Conservation (phyloP, 2,113 vertebrate species). For the Hyaena hyaena region DNA sequence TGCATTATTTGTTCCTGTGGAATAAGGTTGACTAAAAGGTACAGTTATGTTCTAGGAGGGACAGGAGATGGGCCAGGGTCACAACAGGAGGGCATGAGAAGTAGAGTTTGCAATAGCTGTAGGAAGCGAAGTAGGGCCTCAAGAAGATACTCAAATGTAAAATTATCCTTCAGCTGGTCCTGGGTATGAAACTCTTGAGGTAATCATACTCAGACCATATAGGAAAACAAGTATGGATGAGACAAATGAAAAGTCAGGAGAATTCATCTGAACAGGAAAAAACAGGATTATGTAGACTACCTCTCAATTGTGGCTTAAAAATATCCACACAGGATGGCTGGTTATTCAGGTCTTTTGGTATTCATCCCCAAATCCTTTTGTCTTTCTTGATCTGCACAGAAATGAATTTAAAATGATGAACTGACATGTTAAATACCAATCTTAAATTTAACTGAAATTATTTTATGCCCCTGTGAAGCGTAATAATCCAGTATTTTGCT, state of each 20-base stretch:
- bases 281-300: not conserved
- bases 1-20: not conserved
- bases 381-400: slow-evolving; percentile 39
- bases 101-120: not conserved
- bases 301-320: not conserved
- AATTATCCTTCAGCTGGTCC: not conserved
- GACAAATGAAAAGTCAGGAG: slow-evolving; percentile 19
- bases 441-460: slow-evolving; percentile 40
- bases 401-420: slow-evolving; percentile 59
- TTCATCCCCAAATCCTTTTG: slow-evolving; percentile 27
- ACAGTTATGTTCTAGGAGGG: not conserved
- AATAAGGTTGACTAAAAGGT: not conserved
- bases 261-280: not conserved
- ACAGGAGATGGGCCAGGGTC: not conserved
- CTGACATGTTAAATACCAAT: slow-evolving; percentile 55
- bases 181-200: not conserved
- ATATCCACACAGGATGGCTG: not conserved
- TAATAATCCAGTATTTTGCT: slow-evolving; percentile 41
- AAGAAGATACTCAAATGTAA: not conserved
- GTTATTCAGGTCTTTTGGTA: not conserved
- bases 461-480: slow-evolving; percentile 6
- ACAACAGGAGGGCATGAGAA: not conserved
- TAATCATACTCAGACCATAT: not conserved
- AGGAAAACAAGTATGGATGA: slow-evolving; percentile 2
- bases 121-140: not conserved